Evolutionary conservation across 2,888 invertebrate genomes (phyloP).

Genomic region (Prenolepis imparis): DNA sequence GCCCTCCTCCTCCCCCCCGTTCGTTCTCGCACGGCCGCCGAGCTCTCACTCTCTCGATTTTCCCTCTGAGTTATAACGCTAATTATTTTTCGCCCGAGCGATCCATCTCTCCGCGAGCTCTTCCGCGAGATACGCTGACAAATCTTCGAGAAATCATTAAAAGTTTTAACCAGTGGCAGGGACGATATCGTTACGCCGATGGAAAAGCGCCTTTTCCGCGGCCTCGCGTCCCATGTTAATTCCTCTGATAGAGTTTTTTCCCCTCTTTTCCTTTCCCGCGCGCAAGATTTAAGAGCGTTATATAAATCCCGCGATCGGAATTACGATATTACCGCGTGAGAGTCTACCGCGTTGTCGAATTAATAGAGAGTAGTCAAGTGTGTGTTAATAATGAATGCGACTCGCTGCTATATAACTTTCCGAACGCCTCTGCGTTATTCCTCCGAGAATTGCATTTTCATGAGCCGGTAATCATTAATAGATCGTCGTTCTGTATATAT

Average conservation of each 20-base stretch:
- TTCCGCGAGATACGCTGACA: conserved; percentile 48
- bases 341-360: conserved; percentile 18
- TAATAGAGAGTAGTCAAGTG: conserved; percentile 33
- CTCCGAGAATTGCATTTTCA: conserved; percentile 44
- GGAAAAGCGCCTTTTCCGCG: not conserved
- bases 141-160: conserved; percentile 56
- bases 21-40: conserved; percentile 29
- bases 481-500: conserved; percentile 40
- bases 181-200: conserved; percentile 26
- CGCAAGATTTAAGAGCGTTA: not conserved
- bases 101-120: conserved; percentile 48
- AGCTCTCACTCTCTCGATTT: conserved; percentile 55
- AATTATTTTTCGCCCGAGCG: conserved; percentile 77
- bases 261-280: not conserved
- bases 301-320: conserved; percentile 22
- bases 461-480: conserved; percentile 55
- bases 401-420: conserved; percentile 37
- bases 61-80: conserved; percentile 74
- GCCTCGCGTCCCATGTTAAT: not conserved
- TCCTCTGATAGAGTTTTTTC: not conserved
- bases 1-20: not conserved
- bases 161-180: conserved; percentile 50
- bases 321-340: conserved; percentile 18
- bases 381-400: conserved; percentile 45
- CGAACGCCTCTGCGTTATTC: conserved; percentile 40